Evolutionary conservation across 23 tunicate genomes (phyloP), one percentile per base, ranked within the genome.

Genomic region (Phallusia fumigata): DNA sequence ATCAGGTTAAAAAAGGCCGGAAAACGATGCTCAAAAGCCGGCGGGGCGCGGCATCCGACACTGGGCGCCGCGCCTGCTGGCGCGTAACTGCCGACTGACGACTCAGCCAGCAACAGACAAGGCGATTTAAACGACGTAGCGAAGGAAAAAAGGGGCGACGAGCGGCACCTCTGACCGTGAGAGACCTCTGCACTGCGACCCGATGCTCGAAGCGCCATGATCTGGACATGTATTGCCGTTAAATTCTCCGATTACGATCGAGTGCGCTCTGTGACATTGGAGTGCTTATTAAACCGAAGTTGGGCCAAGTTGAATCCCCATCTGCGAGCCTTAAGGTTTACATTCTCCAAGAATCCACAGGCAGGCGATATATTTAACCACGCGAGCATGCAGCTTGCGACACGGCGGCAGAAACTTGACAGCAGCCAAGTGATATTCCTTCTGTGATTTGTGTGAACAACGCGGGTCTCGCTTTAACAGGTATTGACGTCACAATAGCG

Each of bases 31-130:
- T 58, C 69, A 3, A 22, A 58, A 58, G 69, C 69, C 69, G 69
- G 69, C 69, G 16, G 10, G 69, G 69, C 69, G 69, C 69, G 69
- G 69, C 69, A 58, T 58, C 69, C 69, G 69, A 40, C 11, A 58
- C 69, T 16, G 1, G 13, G 28, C 69, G 1, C 13, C 69, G 69
- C 69, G 28, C 16, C 69, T 24, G 28, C 69, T 16, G 69, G 26
- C 69, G 69, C 69, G 13, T 58, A 21, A 22, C 28, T 58, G 69
- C 69, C 15, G 1, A 58, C 28, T 58, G 69, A 58, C 69, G 26
- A 22, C 28, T 22, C 15, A 21, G 26, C 16, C 15, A 58, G 15
- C 3, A 2, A 5, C 28, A 58, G 28, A 24, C 69, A 21, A 6
- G 28, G 69, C 69, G 69, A 22, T 58, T 58, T 58, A 58, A 58